Conservation (phyloP, 2,113 vertebrate genomes). For the Sinocyclocheilus anophthalmus region DNA sequence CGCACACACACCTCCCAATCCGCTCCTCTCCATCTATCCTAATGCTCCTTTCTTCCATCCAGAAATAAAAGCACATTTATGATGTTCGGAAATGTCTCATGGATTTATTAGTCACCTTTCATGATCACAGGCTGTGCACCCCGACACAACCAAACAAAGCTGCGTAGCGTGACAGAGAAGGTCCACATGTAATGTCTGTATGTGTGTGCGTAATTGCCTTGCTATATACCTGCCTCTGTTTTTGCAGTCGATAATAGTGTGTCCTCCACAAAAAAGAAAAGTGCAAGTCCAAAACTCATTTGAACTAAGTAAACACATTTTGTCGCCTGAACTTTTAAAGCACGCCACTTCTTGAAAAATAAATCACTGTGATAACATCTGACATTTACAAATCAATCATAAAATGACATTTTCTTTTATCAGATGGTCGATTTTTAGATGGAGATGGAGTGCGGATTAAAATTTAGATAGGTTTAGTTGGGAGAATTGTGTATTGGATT, state of each 20-base stretch:
- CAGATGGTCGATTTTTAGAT: constrained; percentile 32
- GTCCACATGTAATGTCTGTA: background rate
- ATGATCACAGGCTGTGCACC: background rate
- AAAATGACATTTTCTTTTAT: constrained; percentile 51
- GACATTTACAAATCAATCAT: constrained; percentile 50
- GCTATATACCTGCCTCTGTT: background rate
- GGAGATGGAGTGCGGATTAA: constrained; percentile 5
- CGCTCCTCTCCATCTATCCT: constrained; percentile 38
- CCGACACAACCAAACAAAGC: background rate
- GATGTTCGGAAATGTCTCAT: background rate
- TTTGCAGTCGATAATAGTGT: constrained; percentile 20
- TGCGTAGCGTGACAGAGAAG: background rate
- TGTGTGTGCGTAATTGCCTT: constrained; percentile 8
- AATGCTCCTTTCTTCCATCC: background rate
- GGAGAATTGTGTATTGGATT: constrained; percentile 42
- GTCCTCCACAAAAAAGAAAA: background rate
- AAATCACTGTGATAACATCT: constrained; percentile 43
- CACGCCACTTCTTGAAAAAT: constrained; percentile 15
- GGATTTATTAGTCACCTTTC: background rate
- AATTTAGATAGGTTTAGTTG: constrained; percentile 26
- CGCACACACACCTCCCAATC: constrained; percentile 2
- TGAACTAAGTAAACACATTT: constrained; percentile 14
- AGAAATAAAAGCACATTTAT: constrained; percentile 7
- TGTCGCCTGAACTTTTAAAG: constrained; percentile 40
- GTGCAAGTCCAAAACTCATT: constrained; percentile 18